Evolutionary conservation across 2,797 vertebrate genomes (phyloP), one percentile per base, ranked within the genome.

Genomic region (Lepus townsendii): DNA sequence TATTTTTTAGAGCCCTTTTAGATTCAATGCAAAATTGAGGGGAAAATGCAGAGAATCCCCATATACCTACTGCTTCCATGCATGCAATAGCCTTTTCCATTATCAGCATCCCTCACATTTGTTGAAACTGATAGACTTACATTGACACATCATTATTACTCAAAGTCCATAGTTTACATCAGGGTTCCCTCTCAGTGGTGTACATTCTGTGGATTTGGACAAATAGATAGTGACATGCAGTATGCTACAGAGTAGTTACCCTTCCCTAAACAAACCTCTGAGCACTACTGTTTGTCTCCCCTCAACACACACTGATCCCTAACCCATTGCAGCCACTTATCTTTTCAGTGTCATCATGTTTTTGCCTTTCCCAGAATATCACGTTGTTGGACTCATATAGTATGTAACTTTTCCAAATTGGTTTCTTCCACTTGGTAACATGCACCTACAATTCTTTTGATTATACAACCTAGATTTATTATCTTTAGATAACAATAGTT

Each of bases 1-100:
- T 71, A 75, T 88, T 80, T n/a, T 91, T 68, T 19, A 50, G 30
- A 77, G 14, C 35, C 57, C 9, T 80, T 92, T 86, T 54, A 65
- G 32, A 42, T 80, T 72, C 47, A n/a, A 7, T 14, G 32, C 26
- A 50, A 79, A 87, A 52, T n/a, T 17, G 35, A 73, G 32, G 52
- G 35, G 35, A 71, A 2, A 3, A 38, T 30, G 35, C 30, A 62
- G 19, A 75, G 60, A 83, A n/a, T n/a, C 73, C 1, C 17, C 65
- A 12, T 19, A 27, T 68, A 22, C 5, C 14, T 35, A 1, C 9
- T 22, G 8, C 17, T 2, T n/a, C 62, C n/a, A n/a, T 27, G 11
- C 5, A 52, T 5, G 30, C 22, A 20, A 20, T 26, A 73, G 19
- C 7, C 16, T 38, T 66, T 26, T 60, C 35, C 69, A 54, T 30